Evolutionary conservation across 2,113 vertebrate genomes (phyloP), one percentile per base, ranked within the genome.

Genomic region (Globicephala melas): DNA sequence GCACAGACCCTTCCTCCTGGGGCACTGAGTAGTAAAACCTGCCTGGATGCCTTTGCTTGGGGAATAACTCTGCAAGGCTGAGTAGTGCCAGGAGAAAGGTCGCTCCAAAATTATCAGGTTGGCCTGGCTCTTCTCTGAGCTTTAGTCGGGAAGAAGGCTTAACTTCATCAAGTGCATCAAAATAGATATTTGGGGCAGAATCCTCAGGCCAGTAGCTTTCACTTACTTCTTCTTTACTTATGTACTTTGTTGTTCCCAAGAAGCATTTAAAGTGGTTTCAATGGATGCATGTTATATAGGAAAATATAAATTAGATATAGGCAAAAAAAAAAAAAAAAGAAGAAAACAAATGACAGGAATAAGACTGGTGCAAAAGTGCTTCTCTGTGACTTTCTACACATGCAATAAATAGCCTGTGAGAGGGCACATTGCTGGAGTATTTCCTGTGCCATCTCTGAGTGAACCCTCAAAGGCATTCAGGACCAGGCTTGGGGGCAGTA

Each of bases 261-360:
- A 92, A 92, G 41, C 44, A 93, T 55, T 82, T 84, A 84, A 96
- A 77, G 14, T 87, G 20, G 87, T 94, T 89, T 92, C 60, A 96
- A 92, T 84, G 14, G 23, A 50, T 87, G 74, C 2, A 86, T 36
- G 96, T 55, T 74, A 63, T 47, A 55, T 79, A 95, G 38, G 70
- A 93, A 96, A 93, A 96, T 92, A 94, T 63, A 96, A 91, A 90
- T 92, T 95, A 96, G 33, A 84, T 63, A 31, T 25, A 88, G 50
- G 15, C 23, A 80, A 91, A 68, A 26, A 36, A 41, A 53, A 28
- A 76, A 15, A 44, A 44, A 44, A 36, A 6, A 47, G 41, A 93
- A 8, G 6, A 62, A 87, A 90, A 71, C 15, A 95, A 86, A 17
- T n/a, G 11, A 87, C 6, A 83, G 31, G 47, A 70, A 74, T 92